Percentiles rank a stretch among this genome's conserved stretches.
Evolutionary conservation across 2,888 invertebrate genomes (phyloP).

Genomic region (Cepaea hortensis): DNA sequence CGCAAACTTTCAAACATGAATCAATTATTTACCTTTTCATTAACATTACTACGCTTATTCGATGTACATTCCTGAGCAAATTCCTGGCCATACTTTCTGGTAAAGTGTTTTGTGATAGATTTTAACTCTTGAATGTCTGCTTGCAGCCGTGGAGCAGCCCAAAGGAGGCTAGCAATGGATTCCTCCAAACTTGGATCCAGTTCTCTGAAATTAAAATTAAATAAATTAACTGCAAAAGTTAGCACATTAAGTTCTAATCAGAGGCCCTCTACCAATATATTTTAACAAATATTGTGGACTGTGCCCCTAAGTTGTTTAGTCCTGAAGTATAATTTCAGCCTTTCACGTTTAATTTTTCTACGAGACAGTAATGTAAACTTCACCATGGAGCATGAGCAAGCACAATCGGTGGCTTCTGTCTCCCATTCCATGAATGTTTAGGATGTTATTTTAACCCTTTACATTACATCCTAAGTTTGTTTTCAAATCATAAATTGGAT

Average conservation of each 20-base stretch:
- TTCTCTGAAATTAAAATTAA: conserved; percentile 76
- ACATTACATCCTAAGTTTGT: too few species aligned
- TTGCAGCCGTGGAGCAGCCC: conserved; percentile 93
- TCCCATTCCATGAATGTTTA: too few species aligned
- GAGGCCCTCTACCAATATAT: not conserved
- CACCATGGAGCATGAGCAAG: too few species aligned
- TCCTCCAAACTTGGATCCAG: conserved; percentile 96
- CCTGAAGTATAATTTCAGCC: too few species aligned
- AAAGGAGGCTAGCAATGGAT: conserved; percentile 95
- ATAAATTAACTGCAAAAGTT: not conserved
- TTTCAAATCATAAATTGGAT: too few species aligned
- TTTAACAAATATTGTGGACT: not conserved
- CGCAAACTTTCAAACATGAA: too few species aligned
- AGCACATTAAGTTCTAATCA: not conserved
- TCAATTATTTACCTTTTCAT: conserved; percentile 84
- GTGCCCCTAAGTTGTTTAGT: too few species aligned
- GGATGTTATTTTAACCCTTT: too few species aligned
- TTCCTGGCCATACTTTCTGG: conserved; percentile 93
- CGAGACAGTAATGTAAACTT: too few species aligned
- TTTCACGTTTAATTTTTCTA: too few species aligned
- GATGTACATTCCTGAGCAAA: conserved; percentile 89
- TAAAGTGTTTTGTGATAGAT: conserved; percentile 90
- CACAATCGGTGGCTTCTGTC: too few species aligned
- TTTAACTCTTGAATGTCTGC: conserved; percentile 82
- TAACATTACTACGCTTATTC: conserved; percentile 88